These are phyloP conservation scores for Polydrusus tereticollis DNA, from an alignment of 2,888 invertebrate genomes.

Conservation along the genomic window DNA sequence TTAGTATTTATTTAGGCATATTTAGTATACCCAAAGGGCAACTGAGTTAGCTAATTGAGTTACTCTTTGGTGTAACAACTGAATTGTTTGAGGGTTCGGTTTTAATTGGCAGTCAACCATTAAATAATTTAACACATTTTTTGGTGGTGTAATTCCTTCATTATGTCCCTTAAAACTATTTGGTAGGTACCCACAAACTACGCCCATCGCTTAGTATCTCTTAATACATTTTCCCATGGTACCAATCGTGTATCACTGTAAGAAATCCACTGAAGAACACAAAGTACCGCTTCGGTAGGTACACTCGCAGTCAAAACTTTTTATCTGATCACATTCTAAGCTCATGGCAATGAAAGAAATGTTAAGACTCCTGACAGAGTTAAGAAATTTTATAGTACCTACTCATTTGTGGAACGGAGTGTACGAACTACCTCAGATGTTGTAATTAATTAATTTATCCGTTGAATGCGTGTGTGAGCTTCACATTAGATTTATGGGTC, in stretches of 20 bases:
- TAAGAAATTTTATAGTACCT: not conserved
- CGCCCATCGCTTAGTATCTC: conserved; percentile 22
- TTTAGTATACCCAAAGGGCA: no score
- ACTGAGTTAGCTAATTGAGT: no score
- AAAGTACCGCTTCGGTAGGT: conserved; percentile 26
- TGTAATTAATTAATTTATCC: conserved; percentile 36
- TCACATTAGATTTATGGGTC: conserved; percentile 30
- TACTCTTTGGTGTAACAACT: no score
- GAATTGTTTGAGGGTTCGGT: no score
- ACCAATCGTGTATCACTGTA: conserved; percentile 35
- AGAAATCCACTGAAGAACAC: conserved; percentile 16
- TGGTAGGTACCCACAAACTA: conserved; percentile 4
- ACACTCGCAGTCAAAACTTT: conserved; percentile 23
- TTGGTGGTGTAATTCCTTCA: no score
- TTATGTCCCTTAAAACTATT: not conserved
- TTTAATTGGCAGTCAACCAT: not conserved
- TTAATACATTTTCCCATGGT: conserved; percentile 38
- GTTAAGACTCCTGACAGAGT: no score
- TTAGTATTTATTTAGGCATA: no score
- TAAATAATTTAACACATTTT: not conserved
- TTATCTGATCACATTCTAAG: conserved; percentile 8
- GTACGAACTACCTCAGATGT: conserved; percentile 37
- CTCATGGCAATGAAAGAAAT: not conserved
- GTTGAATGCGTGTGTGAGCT: conserved; percentile 26
- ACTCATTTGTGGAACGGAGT: not conserved